These are phyloP conservation scores for Brachionus sp. DNA, from an alignment of 1,140 invertebrate genomes.

Conservation along the genomic window DNA sequence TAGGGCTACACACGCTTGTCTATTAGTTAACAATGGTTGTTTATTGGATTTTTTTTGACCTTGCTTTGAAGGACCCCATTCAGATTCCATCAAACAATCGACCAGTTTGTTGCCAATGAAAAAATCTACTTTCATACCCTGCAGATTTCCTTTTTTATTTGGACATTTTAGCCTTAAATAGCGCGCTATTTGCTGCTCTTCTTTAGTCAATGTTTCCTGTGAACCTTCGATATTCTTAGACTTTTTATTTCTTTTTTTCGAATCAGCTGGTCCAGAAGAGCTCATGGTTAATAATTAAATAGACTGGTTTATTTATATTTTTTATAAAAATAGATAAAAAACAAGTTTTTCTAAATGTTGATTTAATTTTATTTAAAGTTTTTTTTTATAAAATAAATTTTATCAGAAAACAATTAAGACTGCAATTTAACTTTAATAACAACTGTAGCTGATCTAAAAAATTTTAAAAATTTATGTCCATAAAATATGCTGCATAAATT, in stretches of 20 bases:
- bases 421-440: not conserved
- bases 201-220: constrained; percentile 17
- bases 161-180: constrained; percentile 58
- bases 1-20: constrained; percentile 47
- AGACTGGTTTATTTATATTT: not conserved
- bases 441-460: too few species aligned
- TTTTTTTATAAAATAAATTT: not conserved
- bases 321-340: not conserved
- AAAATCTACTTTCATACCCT: constrained; percentile 91
- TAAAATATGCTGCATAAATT: too few species aligned
- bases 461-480: too few species aligned
- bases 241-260: constrained; percentile 33
- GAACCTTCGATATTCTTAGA: not conserved
- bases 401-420: not conserved
- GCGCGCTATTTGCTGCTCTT: constrained; percentile 34
- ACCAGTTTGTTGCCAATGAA: constrained; percentile 89
- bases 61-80: constrained; percentile 73
- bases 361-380: not conserved
- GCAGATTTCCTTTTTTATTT: constrained; percentile 87
- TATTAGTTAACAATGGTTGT: not conserved
- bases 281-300: not conserved
- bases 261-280: not conserved
- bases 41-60: constrained; percentile 65
- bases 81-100: constrained; percentile 82
- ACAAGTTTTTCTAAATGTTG: not conserved